Evolutionary conservation across 2,888 invertebrate genomes (phyloP).

Genomic region (Geotrupes spiniger): DNA sequence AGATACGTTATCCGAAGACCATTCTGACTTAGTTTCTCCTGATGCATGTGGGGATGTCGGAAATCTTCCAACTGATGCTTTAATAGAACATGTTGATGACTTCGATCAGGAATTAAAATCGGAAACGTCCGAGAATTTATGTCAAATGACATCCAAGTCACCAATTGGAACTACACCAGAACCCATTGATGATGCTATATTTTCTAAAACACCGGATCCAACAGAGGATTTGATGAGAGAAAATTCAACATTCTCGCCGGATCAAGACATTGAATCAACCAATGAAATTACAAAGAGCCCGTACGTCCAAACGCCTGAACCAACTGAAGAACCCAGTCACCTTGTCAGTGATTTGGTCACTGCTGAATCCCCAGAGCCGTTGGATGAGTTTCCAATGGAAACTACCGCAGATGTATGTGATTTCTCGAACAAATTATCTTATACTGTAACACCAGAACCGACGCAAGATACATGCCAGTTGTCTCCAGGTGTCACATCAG

Average conservation of each 20-base stretch:
- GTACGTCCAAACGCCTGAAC: slow-evolving; percentile 14
- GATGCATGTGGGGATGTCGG: no score
- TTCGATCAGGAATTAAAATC: slow-evolving; percentile 8
- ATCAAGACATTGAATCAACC: slow-evolving; percentile 12
- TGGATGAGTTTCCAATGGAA: slow-evolving; percentile 10
- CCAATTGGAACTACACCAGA: slow-evolving; percentile 1
- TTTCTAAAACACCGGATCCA: no score
- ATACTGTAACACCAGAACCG: slow-evolving; percentile 21
- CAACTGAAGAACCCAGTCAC: not conserved
- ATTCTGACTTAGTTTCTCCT: no score
- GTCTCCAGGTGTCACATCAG: not conserved
- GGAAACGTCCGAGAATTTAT: slow-evolving; percentile 12
- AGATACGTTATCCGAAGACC: no score
- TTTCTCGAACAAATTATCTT: slow-evolving; percentile 2
- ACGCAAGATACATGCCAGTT: slow-evolving; percentile 8
- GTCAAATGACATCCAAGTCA: slow-evolving; percentile 7
- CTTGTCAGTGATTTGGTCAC: slow-evolving; percentile 3
- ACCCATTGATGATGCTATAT: not conserved
- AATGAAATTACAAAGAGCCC: slow-evolving; percentile 10
- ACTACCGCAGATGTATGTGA: slow-evolving; percentile 10
- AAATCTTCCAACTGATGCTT: no score
- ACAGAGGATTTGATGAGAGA: no score
- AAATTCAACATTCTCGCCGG: no score
- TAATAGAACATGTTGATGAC: no score
- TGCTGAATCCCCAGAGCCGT: slow-evolving; percentile 14